phyloP scores from a whole-genome alignment of 2,888 invertebrate species.

The Julus scandinavius region DNA sequence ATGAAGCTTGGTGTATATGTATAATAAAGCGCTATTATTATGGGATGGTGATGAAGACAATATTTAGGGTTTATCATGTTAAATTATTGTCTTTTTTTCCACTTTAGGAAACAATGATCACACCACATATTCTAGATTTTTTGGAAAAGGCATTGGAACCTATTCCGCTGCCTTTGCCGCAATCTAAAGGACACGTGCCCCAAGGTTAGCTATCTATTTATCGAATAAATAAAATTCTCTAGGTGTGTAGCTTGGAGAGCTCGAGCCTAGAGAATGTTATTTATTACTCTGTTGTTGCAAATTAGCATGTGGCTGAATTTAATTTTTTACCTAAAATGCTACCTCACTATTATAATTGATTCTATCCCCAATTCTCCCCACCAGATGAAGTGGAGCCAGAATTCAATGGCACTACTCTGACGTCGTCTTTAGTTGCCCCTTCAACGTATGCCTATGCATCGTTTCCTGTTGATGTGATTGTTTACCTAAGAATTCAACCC shows the following conservation, averaged over 20 bases:
- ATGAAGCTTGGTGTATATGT: no score
- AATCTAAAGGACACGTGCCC: constrained; percentile 55
- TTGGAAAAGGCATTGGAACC: constrained; percentile 97
- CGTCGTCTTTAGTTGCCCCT: constrained; percentile 59
- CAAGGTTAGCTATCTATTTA: not conserved
- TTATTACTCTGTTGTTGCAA: no score
- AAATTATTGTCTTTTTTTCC: not conserved
- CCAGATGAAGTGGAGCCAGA: constrained; percentile 37
- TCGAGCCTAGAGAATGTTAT: no score
- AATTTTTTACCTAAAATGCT: no score
- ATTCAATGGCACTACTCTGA: constrained; percentile 23
- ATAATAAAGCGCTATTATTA: no score
- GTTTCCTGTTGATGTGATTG: constrained; percentile 98
- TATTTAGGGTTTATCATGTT: not conserved
- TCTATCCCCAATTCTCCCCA: not conserved
- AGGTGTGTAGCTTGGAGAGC: no score
- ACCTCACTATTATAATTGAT: no score
- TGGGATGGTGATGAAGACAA: no score
- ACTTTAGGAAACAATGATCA: constrained; percentile 88
- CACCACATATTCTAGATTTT: constrained; percentile 96
- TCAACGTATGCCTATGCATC: constrained; percentile 72
- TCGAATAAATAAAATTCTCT: not conserved
- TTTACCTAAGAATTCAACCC: constrained; percentile 98
- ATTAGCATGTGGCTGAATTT: no score
- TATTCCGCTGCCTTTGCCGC: constrained; percentile 74